Percentiles rank a stretch among this genome's conserved stretches.
These are phyloP conservation scores for Puffinus mauretanicus DNA, from an alignment of 2,113 vertebrate genomes.

Conservation along the genomic window DNA sequence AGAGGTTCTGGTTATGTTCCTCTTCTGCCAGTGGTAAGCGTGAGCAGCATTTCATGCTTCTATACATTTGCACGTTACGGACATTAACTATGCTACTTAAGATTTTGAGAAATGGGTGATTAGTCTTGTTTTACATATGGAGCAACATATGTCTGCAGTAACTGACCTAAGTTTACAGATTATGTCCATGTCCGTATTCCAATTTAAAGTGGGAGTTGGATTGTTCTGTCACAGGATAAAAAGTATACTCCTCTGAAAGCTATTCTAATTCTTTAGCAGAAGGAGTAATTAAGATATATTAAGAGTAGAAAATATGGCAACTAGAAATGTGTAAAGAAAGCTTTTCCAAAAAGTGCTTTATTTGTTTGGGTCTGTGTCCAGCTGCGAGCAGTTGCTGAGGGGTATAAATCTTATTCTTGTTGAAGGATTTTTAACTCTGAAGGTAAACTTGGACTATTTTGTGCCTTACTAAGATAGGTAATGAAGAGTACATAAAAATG, in stretches of 20 bases:
- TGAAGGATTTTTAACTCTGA: neutral
- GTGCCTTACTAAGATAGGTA: neutral
- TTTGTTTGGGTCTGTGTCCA: neutral
- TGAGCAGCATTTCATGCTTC: neutral
- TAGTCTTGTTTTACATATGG: neutral
- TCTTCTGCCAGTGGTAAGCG: neutral
- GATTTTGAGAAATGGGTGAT: neutral
- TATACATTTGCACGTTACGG: neutral
- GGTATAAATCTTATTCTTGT: neutral
- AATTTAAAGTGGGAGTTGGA: neutral
- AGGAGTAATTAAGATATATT: neutral
- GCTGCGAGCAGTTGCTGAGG: neutral
- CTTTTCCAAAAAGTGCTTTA: neutral
- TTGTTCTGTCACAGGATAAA: neutral
- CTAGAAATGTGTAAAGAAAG: neutral
- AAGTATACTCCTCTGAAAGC: neutral
- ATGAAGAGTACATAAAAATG: neutral
- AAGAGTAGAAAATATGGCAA: neutral
- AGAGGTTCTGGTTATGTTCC: neutral
- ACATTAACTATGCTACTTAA: neutral
- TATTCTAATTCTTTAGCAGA: neutral
- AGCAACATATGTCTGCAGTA: neutral
- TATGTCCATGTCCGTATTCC: neutral
- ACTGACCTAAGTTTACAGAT: neutral
- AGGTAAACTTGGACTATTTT: neutral